Percentiles rank a stretch among this genome's conserved stretches.
phyloP scores from a whole-genome alignment of 2,113 vertebrate species.

The Pluvianellus socialis region DNA sequence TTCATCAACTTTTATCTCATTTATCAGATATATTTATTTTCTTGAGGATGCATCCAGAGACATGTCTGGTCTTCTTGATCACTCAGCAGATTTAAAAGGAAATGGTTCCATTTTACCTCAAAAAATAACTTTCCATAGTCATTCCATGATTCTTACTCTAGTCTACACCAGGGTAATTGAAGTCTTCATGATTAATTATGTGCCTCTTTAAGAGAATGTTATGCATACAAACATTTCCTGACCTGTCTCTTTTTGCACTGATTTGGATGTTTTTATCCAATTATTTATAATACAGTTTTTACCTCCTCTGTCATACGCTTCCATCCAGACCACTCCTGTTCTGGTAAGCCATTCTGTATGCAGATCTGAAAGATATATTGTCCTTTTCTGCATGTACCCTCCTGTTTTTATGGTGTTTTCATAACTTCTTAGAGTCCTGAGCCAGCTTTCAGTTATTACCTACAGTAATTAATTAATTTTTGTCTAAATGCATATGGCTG shows the following conservation, averaged over 20 bases:
- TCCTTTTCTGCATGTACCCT: not conserved
- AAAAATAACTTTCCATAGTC: constrained; percentile 22
- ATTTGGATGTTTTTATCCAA: not conserved
- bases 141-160: constrained; percentile 20
- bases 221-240: constrained; percentile 10
- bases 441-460: not conserved
- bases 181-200: constrained; percentile 53
- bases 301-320: not conserved
- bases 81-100: constrained; percentile 30
- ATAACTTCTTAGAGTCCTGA: not conserved
- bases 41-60: not conserved
- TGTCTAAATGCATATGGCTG: constrained; percentile 33
- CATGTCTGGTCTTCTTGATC: not conserved
- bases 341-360: not conserved
- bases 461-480: constrained; percentile 58
- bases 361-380: not conserved
- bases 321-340: not conserved
- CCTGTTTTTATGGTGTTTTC: constrained; percentile 25
- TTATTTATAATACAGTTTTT: not conserved
- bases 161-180: constrained; percentile 15
- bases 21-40: constrained; percentile 43
- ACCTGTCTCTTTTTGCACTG: not conserved
- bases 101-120: constrained; percentile 31
- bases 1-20: constrained; percentile 16
- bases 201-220: constrained; percentile 25